Conservation (phyloP, 1,140 invertebrate genomes). For the Zaprionus tsacasi region DNA sequence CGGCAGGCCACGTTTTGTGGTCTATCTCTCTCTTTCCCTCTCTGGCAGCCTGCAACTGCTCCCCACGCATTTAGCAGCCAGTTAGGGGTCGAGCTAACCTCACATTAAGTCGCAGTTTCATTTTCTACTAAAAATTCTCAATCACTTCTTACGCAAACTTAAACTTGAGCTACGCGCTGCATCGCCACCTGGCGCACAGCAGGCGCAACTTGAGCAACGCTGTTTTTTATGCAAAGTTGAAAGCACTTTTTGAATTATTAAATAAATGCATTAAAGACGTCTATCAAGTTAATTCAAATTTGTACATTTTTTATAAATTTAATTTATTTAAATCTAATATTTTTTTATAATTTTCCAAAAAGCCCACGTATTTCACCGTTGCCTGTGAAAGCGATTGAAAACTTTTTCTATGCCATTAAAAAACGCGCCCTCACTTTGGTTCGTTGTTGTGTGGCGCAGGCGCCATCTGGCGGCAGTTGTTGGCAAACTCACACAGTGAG, state of each 20-base stretch:
- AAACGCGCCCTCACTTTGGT: slow-evolving; percentile 9
- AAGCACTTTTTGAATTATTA: not conserved
- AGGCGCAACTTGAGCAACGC: slow-evolving; percentile 1
- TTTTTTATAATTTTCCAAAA: not conserved
- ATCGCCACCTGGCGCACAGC: slow-evolving; percentile 43
- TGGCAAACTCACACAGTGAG: slow-evolving; percentile 23
- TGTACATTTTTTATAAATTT: not conserved
- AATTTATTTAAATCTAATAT: not conserved
- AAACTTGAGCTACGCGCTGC: not conserved
- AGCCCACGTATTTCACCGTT: not conserved
- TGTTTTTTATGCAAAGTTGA: not conserved
- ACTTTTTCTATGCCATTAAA: slow-evolving; percentile 23
- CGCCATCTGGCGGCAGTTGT: slow-evolving; percentile 57
- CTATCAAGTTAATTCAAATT: not conserved
- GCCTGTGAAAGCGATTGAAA: not conserved
- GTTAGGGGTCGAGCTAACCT: slow-evolving; percentile 1
- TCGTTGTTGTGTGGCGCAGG: not conserved
- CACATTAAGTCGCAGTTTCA: not conserved
- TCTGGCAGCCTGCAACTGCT: not conserved
- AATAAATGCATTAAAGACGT: not conserved
- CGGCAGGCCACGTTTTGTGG: slow-evolving; percentile 56
- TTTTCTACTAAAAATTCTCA: not conserved
- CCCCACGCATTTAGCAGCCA: not conserved
- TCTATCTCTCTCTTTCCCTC: slow-evolving; percentile 18
- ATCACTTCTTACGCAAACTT: not conserved